Base-by-base conservation (phyloP, 2,888 invertebrate species). In the Cryptus armator region DNA sequence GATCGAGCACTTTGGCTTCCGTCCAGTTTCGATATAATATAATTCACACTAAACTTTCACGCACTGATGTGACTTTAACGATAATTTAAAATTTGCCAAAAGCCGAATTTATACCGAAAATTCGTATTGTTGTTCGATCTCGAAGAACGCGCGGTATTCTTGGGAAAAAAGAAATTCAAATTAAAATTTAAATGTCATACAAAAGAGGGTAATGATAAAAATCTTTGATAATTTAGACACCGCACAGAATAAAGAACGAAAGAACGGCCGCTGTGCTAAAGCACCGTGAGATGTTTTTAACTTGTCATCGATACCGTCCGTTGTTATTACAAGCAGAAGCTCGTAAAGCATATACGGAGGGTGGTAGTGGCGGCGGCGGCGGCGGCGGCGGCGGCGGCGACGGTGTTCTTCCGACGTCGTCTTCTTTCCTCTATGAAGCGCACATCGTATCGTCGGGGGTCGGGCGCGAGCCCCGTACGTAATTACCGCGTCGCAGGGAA, bases 401-500 rank as follows among this genome's bases (percentile, higher is more conserved):
- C 19, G 71, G 76, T 83, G 66, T 83, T 74, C 78, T 3, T 44
- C 9, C 66, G 66, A 48, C 51, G 68, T 71, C 83, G 75, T 86
- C 83, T 80, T 87, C 80, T 77, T 85, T 87, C 75, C 80, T 85
- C 83, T 83, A 87, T 86, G 83, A 86, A 85, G 82, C 76, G 79
- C 66, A 51, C 59, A 84, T 84, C 84, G 84, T 84, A 84, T 83
- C 76, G 84, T 85, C 76, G 66, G 76, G 46, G 77, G 83, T 56
- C 71, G 84, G 86, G 81, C 87, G 85, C 87, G 90, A 87, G 87
- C 89, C 76, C 88, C 85, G 79, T 88, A 90, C 90, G 90, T 92
- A 92, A 91, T 92, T 92, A 91, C 92, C 91, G 91, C 92, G 91
- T 92, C 91, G 90, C 90, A 87, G 89, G 89, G 90, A 92, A 92